Base-by-base conservation (phyloP, 2,888 invertebrate genomes). In the Volucella zonaria region DNA sequence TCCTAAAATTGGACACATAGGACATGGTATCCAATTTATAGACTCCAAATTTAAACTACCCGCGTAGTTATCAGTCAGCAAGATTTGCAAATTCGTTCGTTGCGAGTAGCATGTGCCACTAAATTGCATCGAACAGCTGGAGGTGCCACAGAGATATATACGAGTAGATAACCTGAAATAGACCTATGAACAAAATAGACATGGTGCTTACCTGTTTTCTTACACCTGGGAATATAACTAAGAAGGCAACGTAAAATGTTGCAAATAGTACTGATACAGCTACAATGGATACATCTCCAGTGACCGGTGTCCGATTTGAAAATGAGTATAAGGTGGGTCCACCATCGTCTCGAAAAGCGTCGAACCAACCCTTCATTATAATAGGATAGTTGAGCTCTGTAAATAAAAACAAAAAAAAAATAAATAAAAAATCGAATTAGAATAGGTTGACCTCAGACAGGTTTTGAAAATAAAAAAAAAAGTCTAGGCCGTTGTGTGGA, bases 251-350 rank as follows among this genome's bases (percentile, higher is more conserved):
- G 92, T 97, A 97, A 88, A 99, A 94, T 87, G 98, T 98, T 90
- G 95, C 95, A 92, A 98, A 98, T 83, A 97, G 94, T 88, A 97
- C 94, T 87, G 96, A 94, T 88, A 97, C 95, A 87, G 96, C 96
- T 88, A 98, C 95, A 89, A 97, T 95, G 49, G 96, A 95, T 75
- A 97, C 95, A 92, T 99, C 99, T 15, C 97, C 97, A 59, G 97
- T 97, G 89, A 98, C 99, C 43, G 99, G 96, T 49, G 98, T 99
- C 89, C 98, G 95, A 93, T 98, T 98, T 92, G 96, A 96, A 93
- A 97, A 97, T 90, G 96, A 96, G 93, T 99, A 99, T 87, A 98
- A 95, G 89, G 98, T 98, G 88, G 99, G 99, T 89, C 97, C 98
- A 91, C 98, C 98, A 94, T 98, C 97, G 93, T 95, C 96, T 91